Conservation (phyloP, 2,888 invertebrate species). For the Agrotis ipsilon region DNA sequence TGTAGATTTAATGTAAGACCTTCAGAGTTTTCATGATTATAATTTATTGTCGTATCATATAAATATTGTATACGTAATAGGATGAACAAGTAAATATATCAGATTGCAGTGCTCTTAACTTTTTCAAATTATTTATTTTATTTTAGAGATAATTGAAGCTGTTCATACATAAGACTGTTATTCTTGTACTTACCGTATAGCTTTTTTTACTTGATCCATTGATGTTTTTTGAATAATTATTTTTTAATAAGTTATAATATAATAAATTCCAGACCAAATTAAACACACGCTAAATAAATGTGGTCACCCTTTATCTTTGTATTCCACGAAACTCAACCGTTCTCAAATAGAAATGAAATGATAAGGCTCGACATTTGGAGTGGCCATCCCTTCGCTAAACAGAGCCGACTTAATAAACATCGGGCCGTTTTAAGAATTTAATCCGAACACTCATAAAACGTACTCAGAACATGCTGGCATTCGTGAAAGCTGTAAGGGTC, state of each 20-base stretch:
- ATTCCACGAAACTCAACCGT: slow-evolving; percentile 54
- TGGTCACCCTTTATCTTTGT: slow-evolving; percentile 25
- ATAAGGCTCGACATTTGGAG: slow-evolving; percentile 51
- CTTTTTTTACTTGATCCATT: not conserved
- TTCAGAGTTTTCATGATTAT: not conserved
- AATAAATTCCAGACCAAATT: slow-evolving; percentile 3
- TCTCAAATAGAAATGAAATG: slow-evolving; percentile 55
- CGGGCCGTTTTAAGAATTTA: slow-evolving; percentile 55
- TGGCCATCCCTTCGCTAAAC: slow-evolving; percentile 53
- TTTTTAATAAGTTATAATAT: no score
- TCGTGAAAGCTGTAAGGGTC: slow-evolving; percentile 47
- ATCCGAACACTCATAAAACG: slow-evolving; percentile 38
- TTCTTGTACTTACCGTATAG: no score
- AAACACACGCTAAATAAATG: slow-evolving; percentile 21
- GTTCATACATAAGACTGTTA: no score
- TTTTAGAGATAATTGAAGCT: no score
- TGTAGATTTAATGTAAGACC: not conserved
- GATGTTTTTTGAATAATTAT: no score
- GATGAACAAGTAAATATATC: not conserved
- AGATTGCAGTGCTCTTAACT: not conserved
- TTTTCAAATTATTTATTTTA: not conserved
- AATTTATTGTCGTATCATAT: no score
- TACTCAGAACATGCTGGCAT: slow-evolving; percentile 14
- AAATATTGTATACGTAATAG: no score
- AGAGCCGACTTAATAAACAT: slow-evolving; percentile 50